A percentile compares a stretch with the other conserved stretches of the same genome.
Evolutionary conservation across 2,888 invertebrate genomes (phyloP).

Genomic region (Drosophila subsilvestris): DNA sequence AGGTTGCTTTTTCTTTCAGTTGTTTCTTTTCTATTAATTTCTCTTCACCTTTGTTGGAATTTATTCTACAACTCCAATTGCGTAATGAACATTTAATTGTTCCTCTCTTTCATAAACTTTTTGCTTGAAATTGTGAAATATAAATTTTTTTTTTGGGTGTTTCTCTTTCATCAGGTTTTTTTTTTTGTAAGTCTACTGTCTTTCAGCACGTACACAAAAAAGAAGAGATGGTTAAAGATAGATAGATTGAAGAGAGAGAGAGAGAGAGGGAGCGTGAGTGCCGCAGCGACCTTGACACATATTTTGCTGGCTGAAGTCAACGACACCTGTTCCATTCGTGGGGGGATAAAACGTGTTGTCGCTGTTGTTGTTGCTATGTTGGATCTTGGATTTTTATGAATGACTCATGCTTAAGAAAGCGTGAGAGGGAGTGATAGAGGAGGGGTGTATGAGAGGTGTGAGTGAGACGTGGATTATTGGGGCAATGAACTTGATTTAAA

Average conservation of each 20-base stretch:
- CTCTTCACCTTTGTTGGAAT: conserved; percentile 44
- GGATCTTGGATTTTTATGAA: conserved; percentile 2
- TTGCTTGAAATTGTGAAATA: conserved; percentile 65
- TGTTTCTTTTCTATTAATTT: conserved; percentile 7
- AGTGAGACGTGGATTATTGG: conserved; percentile 1
- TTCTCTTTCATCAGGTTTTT: conserved; percentile 1
- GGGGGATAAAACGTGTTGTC: conserved; percentile 40
- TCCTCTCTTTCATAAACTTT: conserved; percentile 30
- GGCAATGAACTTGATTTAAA: conserved; percentile 39
- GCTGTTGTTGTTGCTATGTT: conserved; percentile 15
- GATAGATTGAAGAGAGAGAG: conserved; percentile 11
- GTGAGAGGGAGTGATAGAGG: conserved; percentile 5
- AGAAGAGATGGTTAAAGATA: conserved; percentile 33
- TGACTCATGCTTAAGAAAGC: conserved; percentile 29
- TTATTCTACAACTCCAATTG: conserved; percentile 47
- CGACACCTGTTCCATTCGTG: conserved; percentile 32
- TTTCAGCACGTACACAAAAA: conserved; percentile 57
- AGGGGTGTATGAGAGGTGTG: background rate
- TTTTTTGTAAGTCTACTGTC: conserved; percentile 5
- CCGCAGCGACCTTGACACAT: conserved; percentile 43
- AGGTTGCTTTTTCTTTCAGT: conserved; percentile 60
- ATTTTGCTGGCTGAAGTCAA: conserved; percentile 38
- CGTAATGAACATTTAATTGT: conserved; percentile 63
- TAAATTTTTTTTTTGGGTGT: conserved; percentile 15
- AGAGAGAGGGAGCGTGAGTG: conserved; percentile 33